These are phyloP conservation scores for Astyanax mexicanus DNA, from an alignment of 2,797 vertebrate genomes.

Conservation along the genomic window DNA sequence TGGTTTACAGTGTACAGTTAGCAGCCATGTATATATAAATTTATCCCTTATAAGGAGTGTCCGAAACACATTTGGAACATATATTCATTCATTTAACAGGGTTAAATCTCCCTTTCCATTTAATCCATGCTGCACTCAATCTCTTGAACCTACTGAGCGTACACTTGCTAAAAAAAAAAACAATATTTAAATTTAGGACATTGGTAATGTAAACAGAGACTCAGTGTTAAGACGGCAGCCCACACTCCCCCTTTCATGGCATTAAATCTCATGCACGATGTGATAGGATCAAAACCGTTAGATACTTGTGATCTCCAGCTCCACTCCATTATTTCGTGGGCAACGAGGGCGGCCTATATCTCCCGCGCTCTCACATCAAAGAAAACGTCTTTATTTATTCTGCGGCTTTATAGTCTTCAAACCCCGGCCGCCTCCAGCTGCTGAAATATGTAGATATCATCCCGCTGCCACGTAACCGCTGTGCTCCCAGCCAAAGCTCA, in stretches of 20 bases:
- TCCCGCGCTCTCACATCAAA: constrained; percentile 28
- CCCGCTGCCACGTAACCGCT: background rate
- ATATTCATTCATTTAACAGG: no score
- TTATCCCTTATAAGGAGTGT: no score
- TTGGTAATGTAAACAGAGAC: background rate
- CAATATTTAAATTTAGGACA: constrained; percentile 3
- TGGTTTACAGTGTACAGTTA: no score
- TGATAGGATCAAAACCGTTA: constrained; percentile 17
- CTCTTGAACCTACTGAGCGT: no score
- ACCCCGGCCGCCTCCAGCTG: constrained; percentile 16
- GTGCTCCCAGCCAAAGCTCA: constrained; percentile 17
- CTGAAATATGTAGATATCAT: constrained; percentile 33
- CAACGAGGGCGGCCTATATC: constrained; percentile 22
- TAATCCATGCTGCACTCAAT: no score
- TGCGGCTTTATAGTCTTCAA: constrained; percentile 24
- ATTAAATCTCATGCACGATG: constrained; percentile 17
- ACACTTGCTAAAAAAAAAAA: no score
- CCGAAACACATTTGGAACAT: no score
- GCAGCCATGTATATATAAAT: no score
- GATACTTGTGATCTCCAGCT: constrained; percentile 28
- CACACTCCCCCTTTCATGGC: background rate
- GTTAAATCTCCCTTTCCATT: no score
- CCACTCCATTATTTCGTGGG: constrained; percentile 16
- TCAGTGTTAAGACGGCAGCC: background rate
- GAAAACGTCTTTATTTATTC: constrained; percentile 36